Base-by-base conservation (phyloP, 2,797 vertebrate genomes). In the Sebastes aleutianus region DNA sequence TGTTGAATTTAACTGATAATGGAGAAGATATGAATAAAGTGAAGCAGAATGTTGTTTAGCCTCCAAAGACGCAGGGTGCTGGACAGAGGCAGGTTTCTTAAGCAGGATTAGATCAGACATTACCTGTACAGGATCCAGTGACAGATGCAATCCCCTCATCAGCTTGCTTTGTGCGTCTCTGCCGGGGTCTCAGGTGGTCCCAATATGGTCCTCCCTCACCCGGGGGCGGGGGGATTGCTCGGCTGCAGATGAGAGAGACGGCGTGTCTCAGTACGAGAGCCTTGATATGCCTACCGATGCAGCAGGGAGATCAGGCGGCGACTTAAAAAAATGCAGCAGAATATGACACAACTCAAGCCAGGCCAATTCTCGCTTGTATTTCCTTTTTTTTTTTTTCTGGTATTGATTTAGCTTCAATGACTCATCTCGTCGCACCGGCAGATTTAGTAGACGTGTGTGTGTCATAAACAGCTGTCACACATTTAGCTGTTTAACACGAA, bases 401-500 rank as follows among this genome's bases (percentile, higher is more conserved):
- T 69, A 79, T 90, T 83, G 58, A 90, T 91, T 89, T 85, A 76
- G 62, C 78, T 70, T 66, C 84, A 85, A 36, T 77, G 80, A 86
- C 71, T 78, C 81, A 73, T 82, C 73, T 59, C 22, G 8, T 57
- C 2, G 29, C 67, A 39, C 39, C 69, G 62, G 74, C 88, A 89
- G 83, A 71, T 89, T 87, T 84, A 61, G 31, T 73, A 24, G 74
- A 79, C 14, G 14, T 75, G 58, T 36, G 66, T 69, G 84, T 66
- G 86, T 75, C 89, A 81, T 87, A 88, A 93, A 90, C 91, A 91
- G 79, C 91, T 89, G 90, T 91, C 89, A 83, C 70, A 79, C 64
- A 85, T 87, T 76, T 85, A 71, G 75, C 87, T 54, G 80, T 78
- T 80, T 80, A 88, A 84, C 86, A 65, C 58, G 3, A 64, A 64